Evolutionary conservation across 2,797 vertebrate species (phyloP), one percentile per base, ranked within the genome.

Genomic region (Cuculus canorus): DNA sequence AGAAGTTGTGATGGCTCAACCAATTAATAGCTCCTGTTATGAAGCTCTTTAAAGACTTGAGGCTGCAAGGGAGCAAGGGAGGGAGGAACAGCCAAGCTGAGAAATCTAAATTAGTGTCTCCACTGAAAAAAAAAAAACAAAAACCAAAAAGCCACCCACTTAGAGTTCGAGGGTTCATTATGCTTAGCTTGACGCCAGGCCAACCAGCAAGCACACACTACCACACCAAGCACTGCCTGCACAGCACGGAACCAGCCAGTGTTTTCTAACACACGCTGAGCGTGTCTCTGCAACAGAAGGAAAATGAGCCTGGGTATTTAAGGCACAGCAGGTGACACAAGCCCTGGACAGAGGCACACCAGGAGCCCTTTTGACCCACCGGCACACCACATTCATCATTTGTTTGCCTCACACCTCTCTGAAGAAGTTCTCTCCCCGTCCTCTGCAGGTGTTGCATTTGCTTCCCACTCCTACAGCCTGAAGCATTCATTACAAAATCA

Each of bases 401-500:
- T 41, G 27, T 64, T 81, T 77, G n/a, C 56, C 43, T 66, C 66
- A 69, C 19, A 24, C 10, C 53, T 24, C 54, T 52, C 63, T 60
- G 23, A 56, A 43, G 61, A 57, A 47, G 24, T 30, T 78, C 32
- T 82, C 86, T 35, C 35, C 47, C 27, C 12, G 10, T 24, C 37
- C 41, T 52, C 33, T 56, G 59, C 61, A 60, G 56, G 7, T 60
- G n/a, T 33, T 90, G 41, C 37, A 33, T 71, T 72, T 82, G 21
- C 56, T 80, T 87, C 72, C 68, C 71, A 59, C 59, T 85, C 82
- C 17, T 33, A 9, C 4, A 5, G 50, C 63, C 63, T 37, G 32
- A 85, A 91, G 57, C 52, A 43, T 61, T 27, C 32, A 17, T 87
- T 79, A 72, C 59, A 79, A 64, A 78, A 93, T 25, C 25, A 69